phyloP scores from a whole-genome alignment of 2,888 invertebrate genomes.

The Lycaena phlaeas region DNA sequence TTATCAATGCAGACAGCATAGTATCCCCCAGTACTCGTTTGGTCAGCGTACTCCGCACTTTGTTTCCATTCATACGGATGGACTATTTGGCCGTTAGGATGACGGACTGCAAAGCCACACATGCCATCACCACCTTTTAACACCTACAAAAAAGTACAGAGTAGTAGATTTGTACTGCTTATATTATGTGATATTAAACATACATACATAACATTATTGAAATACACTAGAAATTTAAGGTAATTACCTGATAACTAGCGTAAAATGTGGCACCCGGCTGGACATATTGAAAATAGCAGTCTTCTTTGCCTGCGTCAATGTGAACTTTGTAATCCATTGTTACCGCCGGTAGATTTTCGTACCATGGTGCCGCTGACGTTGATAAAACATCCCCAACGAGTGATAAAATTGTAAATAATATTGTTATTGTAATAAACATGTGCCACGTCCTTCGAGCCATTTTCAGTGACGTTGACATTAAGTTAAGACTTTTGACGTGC shows the following conservation, averaged over 20 bases:
- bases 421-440: constrained; percentile 53
- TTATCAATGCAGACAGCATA: constrained; percentile 94
- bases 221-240: constrained; percentile 4
- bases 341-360: constrained; percentile 90
- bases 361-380: constrained; percentile 80
- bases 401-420: constrained; percentile 67
- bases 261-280: constrained; percentile 93
- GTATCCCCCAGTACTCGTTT: constrained; percentile 85
- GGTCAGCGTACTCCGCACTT: constrained; percentile 92
- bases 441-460: constrained; percentile 71
- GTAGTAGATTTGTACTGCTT: too few relatives aligned
- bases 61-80: constrained; percentile 93
- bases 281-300: constrained; percentile 96
- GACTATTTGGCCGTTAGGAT: constrained; percentile 87
- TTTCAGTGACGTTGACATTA: constrained; percentile 31
- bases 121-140: constrained; percentile 94
- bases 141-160: constrained; percentile 77
- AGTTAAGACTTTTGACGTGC: too few relatives aligned
- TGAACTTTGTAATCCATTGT: constrained; percentile 97
- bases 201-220: too few relatives aligned
- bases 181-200: too few relatives aligned
- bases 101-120: constrained; percentile 92
- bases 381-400: constrained; percentile 62
- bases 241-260: constrained; percentile 90
- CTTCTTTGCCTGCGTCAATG: constrained; percentile 93